Base-by-base conservation (phyloP, 2,113 vertebrate species). In the Odocoileus virginianus region DNA sequence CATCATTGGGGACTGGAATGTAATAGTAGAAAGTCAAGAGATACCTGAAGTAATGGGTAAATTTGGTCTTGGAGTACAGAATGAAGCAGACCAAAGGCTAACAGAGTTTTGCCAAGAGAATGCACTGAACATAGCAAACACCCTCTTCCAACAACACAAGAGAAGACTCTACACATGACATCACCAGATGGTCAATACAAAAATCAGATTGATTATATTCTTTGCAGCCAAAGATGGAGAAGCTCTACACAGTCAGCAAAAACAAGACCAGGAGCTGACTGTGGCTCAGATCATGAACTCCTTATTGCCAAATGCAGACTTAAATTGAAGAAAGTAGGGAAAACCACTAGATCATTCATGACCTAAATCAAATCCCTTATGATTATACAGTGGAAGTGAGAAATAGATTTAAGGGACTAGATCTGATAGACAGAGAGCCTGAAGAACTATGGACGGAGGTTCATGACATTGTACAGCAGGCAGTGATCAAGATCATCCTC, bases 401-500 rank as follows among this genome's bases (percentile, higher is more conserved):
- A 21, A 71, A 71, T 36, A 71, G 64, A 71, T 71, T 36, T 36
- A 71, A 36, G n/a, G n/a, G 9, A 21, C 64, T 21, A 36, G n/a
- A 71, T 36, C 9, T 36, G n/a, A 11, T 36, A 36, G 33, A n/a
- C 33, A n/a, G 17, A 71, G 17, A 5, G 17, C 17, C 64, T 71
- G 64, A 36, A 11, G n/a, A 36, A 21, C n/a, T 71, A 11, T 71
- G n/a, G 17, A 71, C 0, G 0, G n/a, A 71, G n/a, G 17, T 36
- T 71, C 64, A 36, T 71, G n/a, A 36, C n/a, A 71, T 36, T 71
- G 64, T 21, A 71, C 9, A 71, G n/a, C 9, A 36, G 17, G 5
- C 64, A 71, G n/a, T 21, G n/a, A 71, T 71, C 64, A 36, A 11
- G 17, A 71, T 17, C 64, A 36, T 36, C 17, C 17, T 11, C 64